Evolutionary conservation across 2,113 vertebrate genomes (phyloP).

Genomic region (Siphamia tubifer): DNA sequence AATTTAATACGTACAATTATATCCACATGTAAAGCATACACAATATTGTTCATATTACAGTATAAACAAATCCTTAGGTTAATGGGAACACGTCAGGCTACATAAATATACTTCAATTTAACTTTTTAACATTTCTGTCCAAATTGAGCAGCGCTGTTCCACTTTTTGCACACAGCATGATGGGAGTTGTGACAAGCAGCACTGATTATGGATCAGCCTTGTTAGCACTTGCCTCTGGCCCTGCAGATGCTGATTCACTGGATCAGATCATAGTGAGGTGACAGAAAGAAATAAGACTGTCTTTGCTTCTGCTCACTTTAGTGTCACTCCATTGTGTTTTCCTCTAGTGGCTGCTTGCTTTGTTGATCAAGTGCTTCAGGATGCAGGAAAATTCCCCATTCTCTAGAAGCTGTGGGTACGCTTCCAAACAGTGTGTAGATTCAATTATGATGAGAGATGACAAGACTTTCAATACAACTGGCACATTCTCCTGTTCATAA

Average conservation of each 20-base stretch:
- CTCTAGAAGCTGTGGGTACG: not conserved
- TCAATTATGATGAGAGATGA: not conserved
- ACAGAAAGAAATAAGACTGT: not conserved
- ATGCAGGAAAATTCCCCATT: constrained; percentile 9
- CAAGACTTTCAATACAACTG: not conserved
- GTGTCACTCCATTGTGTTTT: constrained; percentile 1
- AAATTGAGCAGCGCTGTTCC: not conserved
- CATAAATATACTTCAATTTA: not conserved
- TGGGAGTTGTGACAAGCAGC: constrained; percentile 27
- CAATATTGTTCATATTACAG: too few relatives aligned
- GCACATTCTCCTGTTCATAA: not conserved
- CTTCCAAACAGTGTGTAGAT: not conserved
- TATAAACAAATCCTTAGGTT: too few relatives aligned
- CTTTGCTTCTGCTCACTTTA: constrained; percentile 8
- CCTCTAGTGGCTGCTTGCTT: not conserved
- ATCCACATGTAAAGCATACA: too few relatives aligned
- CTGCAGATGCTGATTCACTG: constrained; percentile 34
- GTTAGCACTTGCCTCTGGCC: constrained; percentile 32
- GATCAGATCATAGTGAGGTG: constrained; percentile 14
- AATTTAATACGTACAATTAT: too few relatives aligned
- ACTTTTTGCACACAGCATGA: constrained; percentile 16
- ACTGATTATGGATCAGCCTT: constrained; percentile 41
- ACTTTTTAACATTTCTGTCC: constrained; percentile 3
- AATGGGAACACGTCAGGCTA: too few relatives aligned
- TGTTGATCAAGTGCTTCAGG: constrained; percentile 15